Evolutionary conservation across 2,113 vertebrate genomes (phyloP), one percentile per base, ranked within the genome.

Genomic region (Lutjanus erythropterus): DNA sequence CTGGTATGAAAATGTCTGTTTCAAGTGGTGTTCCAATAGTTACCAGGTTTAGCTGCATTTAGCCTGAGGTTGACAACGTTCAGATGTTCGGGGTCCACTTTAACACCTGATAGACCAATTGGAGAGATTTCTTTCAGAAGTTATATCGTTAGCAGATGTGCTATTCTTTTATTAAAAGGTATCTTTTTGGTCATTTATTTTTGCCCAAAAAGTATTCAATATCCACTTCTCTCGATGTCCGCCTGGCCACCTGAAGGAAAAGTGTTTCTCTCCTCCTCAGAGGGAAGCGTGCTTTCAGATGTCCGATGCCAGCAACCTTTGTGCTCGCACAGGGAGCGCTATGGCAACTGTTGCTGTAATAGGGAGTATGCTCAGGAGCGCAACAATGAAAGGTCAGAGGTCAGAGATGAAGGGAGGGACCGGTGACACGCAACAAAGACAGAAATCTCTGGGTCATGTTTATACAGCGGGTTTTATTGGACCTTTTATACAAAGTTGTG

Each of bases 261-360:
- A 44, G 18, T 16, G 14, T 27, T 41, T 52, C 18, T 23, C 60
- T 33, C 25, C 23, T 47, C 33, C 25, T 76, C 69, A 71, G 62
- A 77, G 88, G 59, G 86, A 89, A 90, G 88, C 71, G 23, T 69
- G 80, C 71, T 82, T 87, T 93, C 84, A 93, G 59, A 87, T 89
- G 91, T 94, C 89, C 91, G 90, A 81, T 77, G 70, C 65, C 87
- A 87, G 86, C 85, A 81, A 81, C 84, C 75, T 89, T 91, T 95
- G 93, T 91, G 88, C 86, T 87, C 71, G 82, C 89, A 88, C 47
- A 18, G 89, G 73, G 66, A 88, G 89, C 49, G 86, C 94, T 94
- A 94, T 95, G 94, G 94, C 94, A 96, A 95, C 92, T 37, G 94
- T 95, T 94, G 88, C 92, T 86, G 91, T 92, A 91, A 90, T 86